These are phyloP conservation scores for Ascidia mentula DNA, from an alignment of 23 tunicate genomes.

Conservation along the genomic window DNA sequence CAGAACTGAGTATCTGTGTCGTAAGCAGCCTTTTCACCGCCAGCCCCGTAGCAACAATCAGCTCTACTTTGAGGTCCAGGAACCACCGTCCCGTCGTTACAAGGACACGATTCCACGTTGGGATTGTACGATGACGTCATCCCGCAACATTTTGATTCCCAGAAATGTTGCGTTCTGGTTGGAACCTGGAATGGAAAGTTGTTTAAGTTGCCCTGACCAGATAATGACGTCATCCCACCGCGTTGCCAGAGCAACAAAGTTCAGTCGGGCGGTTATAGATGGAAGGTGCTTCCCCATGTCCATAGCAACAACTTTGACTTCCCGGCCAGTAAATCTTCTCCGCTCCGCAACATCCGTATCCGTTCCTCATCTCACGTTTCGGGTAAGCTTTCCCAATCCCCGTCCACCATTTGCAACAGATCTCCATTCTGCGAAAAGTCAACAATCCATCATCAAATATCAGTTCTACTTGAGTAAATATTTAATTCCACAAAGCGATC, in stretches of 20 bases:
- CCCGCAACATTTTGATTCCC: conserved; percentile 23
- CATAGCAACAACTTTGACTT: conserved; percentile 37
- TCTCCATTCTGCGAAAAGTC: no score
- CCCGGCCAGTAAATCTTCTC: conserved; percentile 5
- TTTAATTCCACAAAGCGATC: no score
- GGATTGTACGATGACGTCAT: conserved; percentile 10
- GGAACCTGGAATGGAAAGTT: background rate
- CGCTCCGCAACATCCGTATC: conserved; percentile 39
- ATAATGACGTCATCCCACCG: background rate
- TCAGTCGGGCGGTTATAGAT: background rate
- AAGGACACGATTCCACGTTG: conserved; percentile 33
- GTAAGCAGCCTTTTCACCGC: background rate
- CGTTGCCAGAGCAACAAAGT: conserved; percentile 24
- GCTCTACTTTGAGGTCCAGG: background rate
- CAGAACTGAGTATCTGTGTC: conserved; percentile 29
- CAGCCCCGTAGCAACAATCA: conserved; percentile 11
- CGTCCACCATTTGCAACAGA: conserved; percentile 46
- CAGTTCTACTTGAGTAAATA: no score
- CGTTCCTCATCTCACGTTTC: background rate
- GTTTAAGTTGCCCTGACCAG: background rate
- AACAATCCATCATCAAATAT: no score
- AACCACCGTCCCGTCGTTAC: conserved; percentile 23
- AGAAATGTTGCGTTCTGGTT: background rate
- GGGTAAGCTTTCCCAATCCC: conserved; percentile 25
- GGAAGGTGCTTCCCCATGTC: conserved; percentile 14